Evolutionary conservation across 2,113 vertebrate species (phyloP), one percentile per base, ranked within the genome.

Genomic region (Cygnus atratus): DNA sequence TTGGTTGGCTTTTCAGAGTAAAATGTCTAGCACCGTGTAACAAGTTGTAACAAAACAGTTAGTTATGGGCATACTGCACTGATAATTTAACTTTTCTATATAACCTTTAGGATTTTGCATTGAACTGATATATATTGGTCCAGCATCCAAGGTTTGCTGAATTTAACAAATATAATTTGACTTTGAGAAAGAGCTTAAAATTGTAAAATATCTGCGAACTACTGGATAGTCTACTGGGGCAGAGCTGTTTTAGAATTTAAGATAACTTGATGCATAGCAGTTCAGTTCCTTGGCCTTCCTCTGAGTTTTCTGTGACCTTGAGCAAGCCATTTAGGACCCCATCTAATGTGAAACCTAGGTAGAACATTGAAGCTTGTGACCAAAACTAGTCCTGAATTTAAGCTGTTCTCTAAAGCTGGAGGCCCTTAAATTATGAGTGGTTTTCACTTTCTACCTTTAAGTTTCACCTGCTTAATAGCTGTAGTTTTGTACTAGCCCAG

Each of bases 151-250:
- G 2, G 2, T 76, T 83, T 85, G 18, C 5, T 55, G 37, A 81
- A 73, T 54, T 92, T 70, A 62, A 77, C 31, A 18, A 77, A 61
- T 77, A 66, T 11, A 6, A 8, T 91, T 77, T 86, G 26, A 78
- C 52, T 44, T 4, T 50, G 31, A 84, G 19, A 67, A 85, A 78
- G 8, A 66, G 10, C 22, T 55, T 62, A 54, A 33, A n/a, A 67
- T 67, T 82, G 61, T 16, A 90, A 70, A 91, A 50, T 16, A 76
- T 41, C 41, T 57, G 10, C 13, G 57, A 81, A 55, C 6, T n/a
- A 19, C 16, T 3, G 25, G 13, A 35, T 39, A 46, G 7, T 43
- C 25, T 76, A n/a, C 7, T 0, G 0, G 3, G 10, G 2, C 79
- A 3, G 83, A 59, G 22, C 4, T 58, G 8, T 55, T 87, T 24